Evolutionary conservation across 2,797 vertebrate species (phyloP).

Genomic region (Bradypodion ventrale): DNA sequence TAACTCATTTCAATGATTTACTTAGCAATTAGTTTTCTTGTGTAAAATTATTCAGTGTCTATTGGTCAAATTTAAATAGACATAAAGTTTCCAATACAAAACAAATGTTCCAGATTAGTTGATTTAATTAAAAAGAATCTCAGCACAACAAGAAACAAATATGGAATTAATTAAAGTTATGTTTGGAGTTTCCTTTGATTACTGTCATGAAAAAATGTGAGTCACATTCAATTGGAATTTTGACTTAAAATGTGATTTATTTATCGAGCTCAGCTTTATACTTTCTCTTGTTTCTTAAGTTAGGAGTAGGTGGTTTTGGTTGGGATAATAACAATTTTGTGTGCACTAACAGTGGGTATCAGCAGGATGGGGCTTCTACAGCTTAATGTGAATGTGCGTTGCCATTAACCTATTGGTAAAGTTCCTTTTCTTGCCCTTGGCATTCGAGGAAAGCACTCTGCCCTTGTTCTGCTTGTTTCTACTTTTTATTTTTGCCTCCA

Average conservation of each 20-base stretch:
- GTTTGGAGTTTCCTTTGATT: conserved; percentile 58
- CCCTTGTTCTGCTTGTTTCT: too few relatives aligned
- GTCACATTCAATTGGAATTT: conserved; percentile 43
- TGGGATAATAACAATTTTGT: too few relatives aligned
- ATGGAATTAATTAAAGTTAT: conserved; percentile 56
- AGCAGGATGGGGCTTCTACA: too few relatives aligned
- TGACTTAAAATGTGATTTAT: conserved; percentile 30
- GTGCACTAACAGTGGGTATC: too few relatives aligned
- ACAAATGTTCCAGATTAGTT: conserved; percentile 35
- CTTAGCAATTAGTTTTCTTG: conserved; percentile 48
- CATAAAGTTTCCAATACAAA: conserved; percentile 52
- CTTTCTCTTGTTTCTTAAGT: background rate
- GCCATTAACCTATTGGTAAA: too few relatives aligned
- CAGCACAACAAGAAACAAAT: conserved; percentile 55
- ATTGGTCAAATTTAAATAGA: conserved; percentile 65
- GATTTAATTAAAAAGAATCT: conserved; percentile 12
- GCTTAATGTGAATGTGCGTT: too few relatives aligned
- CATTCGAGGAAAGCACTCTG: too few relatives aligned
- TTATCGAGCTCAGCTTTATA: background rate
- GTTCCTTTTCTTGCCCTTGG: too few relatives aligned
- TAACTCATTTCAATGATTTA: conserved; percentile 39
- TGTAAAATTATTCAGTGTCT: conserved; percentile 47
- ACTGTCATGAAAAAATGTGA: conserved; percentile 58
- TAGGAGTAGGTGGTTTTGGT: background rate
- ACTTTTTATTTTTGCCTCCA: too few relatives aligned